Percentiles rank a stretch among this genome's conserved stretches.
Evolutionary conservation across 2,113 vertebrate genomes (phyloP).

Genomic region (Podarcis cretensis): DNA sequence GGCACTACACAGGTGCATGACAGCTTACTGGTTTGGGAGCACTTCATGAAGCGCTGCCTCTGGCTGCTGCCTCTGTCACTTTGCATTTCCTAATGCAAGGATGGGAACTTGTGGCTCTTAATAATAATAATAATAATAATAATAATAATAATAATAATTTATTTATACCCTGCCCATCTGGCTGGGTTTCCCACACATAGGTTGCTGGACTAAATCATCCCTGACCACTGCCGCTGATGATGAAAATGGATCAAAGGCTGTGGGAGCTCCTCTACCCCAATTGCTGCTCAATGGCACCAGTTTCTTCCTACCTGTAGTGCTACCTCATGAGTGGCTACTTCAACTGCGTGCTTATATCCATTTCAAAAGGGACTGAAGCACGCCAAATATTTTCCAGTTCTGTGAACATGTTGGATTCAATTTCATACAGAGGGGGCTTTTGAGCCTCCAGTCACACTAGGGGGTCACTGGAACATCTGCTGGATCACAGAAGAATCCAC

Average conservation of each 20-base stretch:
- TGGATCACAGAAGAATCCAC: slow-evolving; percentile 81
- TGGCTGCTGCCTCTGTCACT: too few relatives aligned
- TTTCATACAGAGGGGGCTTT: accelerated
- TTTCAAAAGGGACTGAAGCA: background rate
- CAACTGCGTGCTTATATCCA: background rate
- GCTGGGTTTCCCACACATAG: too few relatives aligned
- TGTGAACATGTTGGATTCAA: background rate
- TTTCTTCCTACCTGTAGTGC: background rate
- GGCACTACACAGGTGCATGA: background rate
- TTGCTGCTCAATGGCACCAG: background rate
- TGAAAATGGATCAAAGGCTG: too few relatives aligned
- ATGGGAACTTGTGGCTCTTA: too few relatives aligned
- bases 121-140: too few relatives aligned
- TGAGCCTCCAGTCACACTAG: background rate
- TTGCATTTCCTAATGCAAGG: too few relatives aligned
- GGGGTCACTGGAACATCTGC: slow-evolving; percentile 74
- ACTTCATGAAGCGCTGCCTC: too few relatives aligned
- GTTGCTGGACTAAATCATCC: too few relatives aligned
- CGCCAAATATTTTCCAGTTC: background rate
- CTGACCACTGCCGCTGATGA: too few relatives aligned
- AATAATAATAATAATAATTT: too few relatives aligned
- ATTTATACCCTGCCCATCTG: too few relatives aligned
- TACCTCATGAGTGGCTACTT: background rate
- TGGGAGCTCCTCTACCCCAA: background rate
- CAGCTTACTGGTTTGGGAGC: background rate